Evolutionary conservation across 2,888 invertebrate species (phyloP), one percentile per base, ranked within the genome.

Genomic region (Kryphioiulus occultus): DNA sequence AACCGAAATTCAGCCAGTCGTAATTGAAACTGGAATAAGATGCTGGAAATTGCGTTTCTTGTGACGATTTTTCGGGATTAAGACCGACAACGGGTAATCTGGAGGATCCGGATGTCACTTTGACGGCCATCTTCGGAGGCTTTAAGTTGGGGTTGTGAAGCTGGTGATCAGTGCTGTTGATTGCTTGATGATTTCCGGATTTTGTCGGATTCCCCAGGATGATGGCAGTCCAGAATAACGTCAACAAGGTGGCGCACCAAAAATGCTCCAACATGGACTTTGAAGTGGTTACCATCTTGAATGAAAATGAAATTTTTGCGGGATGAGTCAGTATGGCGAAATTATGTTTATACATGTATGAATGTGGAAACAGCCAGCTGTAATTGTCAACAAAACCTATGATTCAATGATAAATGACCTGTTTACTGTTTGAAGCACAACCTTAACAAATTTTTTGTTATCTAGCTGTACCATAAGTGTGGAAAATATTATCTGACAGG

Each of bases 11-110:
- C 30, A 78, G 26, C 78, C 78, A 78, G 78, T 78, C 78, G 78
- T 78, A 78, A 78, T 78, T 78, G 78, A 78, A 78, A 30, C 78
- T 78, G 78, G 78, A 78, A 30, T 78, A 78, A 17, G 78, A 78
- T 2, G 5, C 68, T 68, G 68, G 68, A 12, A 68, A 68, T 30
- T 15, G 78, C 30, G 78, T 17, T 30, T 78, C 78, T 3, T 30
- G 10, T 10, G 26, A 17, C 15, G 30, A 78, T 17, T 78, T 78
- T 30, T 30, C 78, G 15, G 78, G 30, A 78, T 78, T 78, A 17
- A 32, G 30, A 30, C 3, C 17, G 12, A 17, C 78, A 17, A 30
- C 9, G 15, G 10, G 30, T 78, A 78, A 78, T 26, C 78, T 26
- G 26, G 26, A 7, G 15, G 26, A 0, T 68, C 26, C 68, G 68